Conservation (phyloP, 2,888 invertebrate species). For the Caenorhabditis sp. region DNA sequence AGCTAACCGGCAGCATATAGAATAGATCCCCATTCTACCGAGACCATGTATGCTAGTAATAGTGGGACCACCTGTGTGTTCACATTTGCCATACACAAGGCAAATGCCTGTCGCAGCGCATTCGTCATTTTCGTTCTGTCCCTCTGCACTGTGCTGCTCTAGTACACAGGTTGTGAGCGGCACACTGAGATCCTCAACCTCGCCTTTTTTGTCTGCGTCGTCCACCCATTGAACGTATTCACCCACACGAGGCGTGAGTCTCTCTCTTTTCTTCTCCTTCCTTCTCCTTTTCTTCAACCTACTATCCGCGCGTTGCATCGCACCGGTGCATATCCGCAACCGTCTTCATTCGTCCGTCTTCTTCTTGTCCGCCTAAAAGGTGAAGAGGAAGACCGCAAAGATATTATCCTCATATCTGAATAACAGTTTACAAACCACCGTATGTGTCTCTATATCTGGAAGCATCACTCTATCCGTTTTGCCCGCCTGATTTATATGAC, state of each 20-base stretch:
- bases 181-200: conserved; percentile 22
- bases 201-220: conserved; percentile 53
- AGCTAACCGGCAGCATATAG: not conserved
- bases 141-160: not conserved
- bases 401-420: conserved; percentile 54
- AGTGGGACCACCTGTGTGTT: conserved; percentile 28
- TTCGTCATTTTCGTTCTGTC: conserved; percentile 30
- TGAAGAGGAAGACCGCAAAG: conserved; percentile 46
- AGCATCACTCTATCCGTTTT: conserved; percentile 1
- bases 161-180: conserved; percentile 2
- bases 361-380: conserved; percentile 9
- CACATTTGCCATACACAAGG: conserved; percentile 18
- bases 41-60: too few relatives aligned
- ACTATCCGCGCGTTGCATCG: conserved; percentile 26
- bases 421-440: conserved; percentile 51
- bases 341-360: conserved; percentile 21
- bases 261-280: conserved; percentile 11
- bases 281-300: conserved; percentile 10
- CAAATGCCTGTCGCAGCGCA: conserved; percentile 29
- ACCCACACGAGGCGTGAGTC: conserved; percentile 32
- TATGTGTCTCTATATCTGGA: conserved; percentile 19
- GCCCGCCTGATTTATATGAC: conserved; percentile 34
- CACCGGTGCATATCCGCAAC: conserved; percentile 55
- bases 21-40: too few relatives aligned
- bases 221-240: conserved; percentile 30